Evolutionary conservation across 2,888 invertebrate genomes (phyloP), one percentile per base, ranked within the genome.

Genomic region (Trachelus stipa): DNA sequence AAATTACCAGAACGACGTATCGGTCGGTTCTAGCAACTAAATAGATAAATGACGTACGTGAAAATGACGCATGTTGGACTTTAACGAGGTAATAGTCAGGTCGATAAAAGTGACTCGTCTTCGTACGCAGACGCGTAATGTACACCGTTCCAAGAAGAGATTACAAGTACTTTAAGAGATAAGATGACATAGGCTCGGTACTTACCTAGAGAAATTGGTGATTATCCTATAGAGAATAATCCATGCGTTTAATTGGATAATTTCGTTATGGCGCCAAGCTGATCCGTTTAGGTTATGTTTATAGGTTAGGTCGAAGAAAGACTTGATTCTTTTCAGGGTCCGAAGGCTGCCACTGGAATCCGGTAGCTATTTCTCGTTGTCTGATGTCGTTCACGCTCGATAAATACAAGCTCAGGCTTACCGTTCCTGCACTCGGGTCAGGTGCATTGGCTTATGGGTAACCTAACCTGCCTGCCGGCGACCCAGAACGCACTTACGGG

Each of bases 171-270:
- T 71, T 74, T 68, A 71, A 68, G 75, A 75, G 74, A 81, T 80
- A 80, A 83, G 82, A 79, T 2, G 71, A 71, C 71, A 31, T 9
- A 31, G 71, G 71, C 30, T 15, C 71, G 31, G 73, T 75, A 81
- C 81, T 3, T 31, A 30, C 31, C 15, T 33, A 15, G 81, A 82
- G 81, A 79, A 83, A 81, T 75, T 81, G 73, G 77, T 85, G 85
- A 87, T 88, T 88, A 87, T 83, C 81, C 82, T 84, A 85, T 85
- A 83, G 84, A 85, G 85, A 79, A 85, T 85, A 86, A 87, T 87
- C 71, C 71, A 15, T 12, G 12, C 71, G 31, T 33, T 84, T 83
- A 81, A 89, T 89, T 88, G 88, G 83, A 85, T 89, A 87, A 89
- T 87, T 81, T 80, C 78, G 79, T 78, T 74, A 81, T 85, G 89